A percentile compares a stretch with the other conserved stretches of the same genome.
Evolutionary conservation across 2,888 invertebrate genomes (phyloP).

Genomic region (Dicycla oo): DNA sequence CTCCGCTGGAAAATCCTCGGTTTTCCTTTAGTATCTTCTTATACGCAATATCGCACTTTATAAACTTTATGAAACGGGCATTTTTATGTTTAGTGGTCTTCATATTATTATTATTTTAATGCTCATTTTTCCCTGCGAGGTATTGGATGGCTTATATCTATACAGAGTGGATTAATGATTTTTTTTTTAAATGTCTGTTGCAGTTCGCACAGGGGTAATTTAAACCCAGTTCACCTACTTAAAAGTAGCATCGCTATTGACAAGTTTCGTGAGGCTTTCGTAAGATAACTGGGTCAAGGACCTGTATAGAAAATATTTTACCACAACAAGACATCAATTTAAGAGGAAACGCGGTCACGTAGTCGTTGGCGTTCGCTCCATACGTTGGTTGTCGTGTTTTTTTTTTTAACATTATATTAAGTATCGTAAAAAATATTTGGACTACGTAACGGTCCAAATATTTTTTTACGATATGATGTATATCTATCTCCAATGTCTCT

Average conservation of each 20-base stretch:
- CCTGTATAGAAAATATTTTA: background rate
- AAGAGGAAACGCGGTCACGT: no score
- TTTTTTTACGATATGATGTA: no score
- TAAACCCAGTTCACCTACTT: no score
- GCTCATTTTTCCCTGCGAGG: slow-evolving; percentile 11
- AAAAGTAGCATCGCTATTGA: no score
- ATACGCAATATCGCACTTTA: slow-evolving; percentile 60
- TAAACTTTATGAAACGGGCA: slow-evolving; percentile 50
- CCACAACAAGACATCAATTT: background rate
- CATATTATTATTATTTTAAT: slow-evolving; percentile 27
- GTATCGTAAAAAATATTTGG: no score
- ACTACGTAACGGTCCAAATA: no score
- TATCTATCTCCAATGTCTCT: no score
- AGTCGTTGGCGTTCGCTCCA: no score
- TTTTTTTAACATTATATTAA: no score
- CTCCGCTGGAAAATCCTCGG: slow-evolving; percentile 45
- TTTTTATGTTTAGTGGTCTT: slow-evolving; percentile 49
- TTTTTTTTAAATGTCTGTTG: background rate
- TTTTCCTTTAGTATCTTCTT: slow-evolving; percentile 51
- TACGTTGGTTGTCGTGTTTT: no score
- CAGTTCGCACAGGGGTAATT: background rate
- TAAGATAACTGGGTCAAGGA: background rate
- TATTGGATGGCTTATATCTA: background rate
- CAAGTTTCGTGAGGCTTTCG: background rate
- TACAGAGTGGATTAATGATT: background rate